Conservation (phyloP, 2,113 vertebrate species). For the Brachyhypopomus occidentalis region DNA sequence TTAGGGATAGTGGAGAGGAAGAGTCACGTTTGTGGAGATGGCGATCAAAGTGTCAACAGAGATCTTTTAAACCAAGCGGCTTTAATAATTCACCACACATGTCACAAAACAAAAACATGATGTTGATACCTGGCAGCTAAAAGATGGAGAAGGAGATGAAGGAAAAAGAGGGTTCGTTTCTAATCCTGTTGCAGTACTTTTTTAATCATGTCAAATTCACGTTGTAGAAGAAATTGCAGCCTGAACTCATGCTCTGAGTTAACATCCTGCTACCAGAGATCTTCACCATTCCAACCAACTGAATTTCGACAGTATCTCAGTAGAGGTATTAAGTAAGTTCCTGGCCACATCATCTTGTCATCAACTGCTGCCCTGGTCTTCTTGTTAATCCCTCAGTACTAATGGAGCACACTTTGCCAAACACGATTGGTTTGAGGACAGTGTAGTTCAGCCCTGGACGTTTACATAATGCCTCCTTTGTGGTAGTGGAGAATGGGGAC, state of each 20-base stretch:
- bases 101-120: no score
- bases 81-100: no score
- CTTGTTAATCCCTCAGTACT: slow-evolving; percentile 53
- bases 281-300: neutral
- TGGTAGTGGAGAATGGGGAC: slow-evolving; percentile 63
- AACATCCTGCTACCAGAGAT: neutral
- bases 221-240: neutral
- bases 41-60: no score
- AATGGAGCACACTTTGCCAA: slow-evolving; percentile 59
- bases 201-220: neutral
- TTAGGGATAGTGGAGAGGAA: neutral
- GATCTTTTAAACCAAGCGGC: no score
- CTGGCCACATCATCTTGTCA: slow-evolving; percentile 53
- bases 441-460: slow-evolving; percentile 55
- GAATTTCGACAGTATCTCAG: slow-evolving; percentile 13
- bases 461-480: slow-evolving; percentile 73
- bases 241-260: neutral
- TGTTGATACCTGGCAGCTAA: no score
- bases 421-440: slow-evolving; percentile 63
- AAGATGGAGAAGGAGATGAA: no score
- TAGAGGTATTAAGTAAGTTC: slow-evolving; percentile 39
- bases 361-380: slow-evolving; percentile 44
- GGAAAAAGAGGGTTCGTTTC: no score
- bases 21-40: neutral
- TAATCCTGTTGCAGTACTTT: neutral